Evolutionary conservation across 2,113 vertebrate species (phyloP).

Genomic region (Amia ocellicauda): DNA sequence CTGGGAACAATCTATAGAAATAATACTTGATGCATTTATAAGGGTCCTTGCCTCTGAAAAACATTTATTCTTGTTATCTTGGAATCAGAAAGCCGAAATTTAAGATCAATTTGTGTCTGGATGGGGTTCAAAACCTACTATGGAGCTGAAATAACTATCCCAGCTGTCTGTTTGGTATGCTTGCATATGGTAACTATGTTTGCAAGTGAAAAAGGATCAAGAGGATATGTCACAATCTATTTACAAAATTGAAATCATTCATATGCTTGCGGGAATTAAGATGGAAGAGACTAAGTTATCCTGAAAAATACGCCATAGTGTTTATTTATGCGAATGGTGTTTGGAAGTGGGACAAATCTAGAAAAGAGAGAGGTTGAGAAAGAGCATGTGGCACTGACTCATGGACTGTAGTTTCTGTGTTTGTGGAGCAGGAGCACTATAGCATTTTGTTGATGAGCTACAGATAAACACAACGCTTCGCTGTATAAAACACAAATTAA

Average conservation of each 20-base stretch:
- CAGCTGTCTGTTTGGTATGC: conserved; percentile 46
- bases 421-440: too few relatives aligned
- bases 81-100: conserved; percentile 41
- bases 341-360: conserved; percentile 16
- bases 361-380: conserved; percentile 9
- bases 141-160: conserved; percentile 37
- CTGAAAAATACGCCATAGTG: conserved; percentile 27
- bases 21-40: conserved; percentile 1
- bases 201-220: conserved; percentile 3
- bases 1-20: conserved; percentile 17
- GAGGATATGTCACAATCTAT: conserved; percentile 25
- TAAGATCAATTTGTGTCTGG: conserved; percentile 42
- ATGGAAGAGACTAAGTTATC: conserved; percentile 26
- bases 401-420: background rate
- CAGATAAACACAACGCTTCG: too few relatives aligned
- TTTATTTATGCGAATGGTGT: conserved; percentile 35
- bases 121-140: conserved; percentile 48
- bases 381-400: conserved; percentile 13
- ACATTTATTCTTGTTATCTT: conserved; percentile 32
- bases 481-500: too few relatives aligned
- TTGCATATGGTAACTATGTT: conserved; percentile 36
- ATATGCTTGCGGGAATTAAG: conserved; percentile 23
- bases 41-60: conserved; percentile 14
- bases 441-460: too few relatives aligned
- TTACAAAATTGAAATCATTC: conserved; percentile 27